Evolutionary conservation across 2,113 vertebrate genomes (phyloP).

Genomic region (Odontesthes bonariensis): DNA sequence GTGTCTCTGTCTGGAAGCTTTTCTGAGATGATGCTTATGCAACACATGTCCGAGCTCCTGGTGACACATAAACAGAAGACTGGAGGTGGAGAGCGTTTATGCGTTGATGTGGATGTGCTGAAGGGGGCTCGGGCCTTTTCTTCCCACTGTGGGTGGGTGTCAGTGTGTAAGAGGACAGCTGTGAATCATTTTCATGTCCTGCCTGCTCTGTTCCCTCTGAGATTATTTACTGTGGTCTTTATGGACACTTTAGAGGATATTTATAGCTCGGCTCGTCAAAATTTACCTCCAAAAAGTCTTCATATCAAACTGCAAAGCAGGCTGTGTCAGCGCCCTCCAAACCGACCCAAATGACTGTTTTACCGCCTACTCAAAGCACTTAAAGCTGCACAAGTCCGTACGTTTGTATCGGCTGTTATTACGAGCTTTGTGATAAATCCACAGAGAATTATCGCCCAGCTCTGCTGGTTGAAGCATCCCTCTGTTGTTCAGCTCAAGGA

Average conservation of each 20-base stretch:
- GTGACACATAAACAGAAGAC: conserved; percentile 18
- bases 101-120: conserved; percentile 15
- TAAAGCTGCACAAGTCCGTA: neutral
- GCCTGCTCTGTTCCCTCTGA: neutral
- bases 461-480: neutral
- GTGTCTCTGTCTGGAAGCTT: conserved; percentile 26
- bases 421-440: neutral
- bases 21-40: conserved; percentile 24
- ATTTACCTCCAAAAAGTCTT: no score
- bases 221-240: no score
- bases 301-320: no score
- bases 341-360: neutral
- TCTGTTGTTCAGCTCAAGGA: neutral
- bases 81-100: conserved; percentile 34
- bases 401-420: neutral
- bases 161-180: conserved; percentile 16
- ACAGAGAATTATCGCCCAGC: neutral
- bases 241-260: no score
- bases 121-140: neutral
- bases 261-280: no score
- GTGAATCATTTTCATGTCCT: conserved; percentile 26
- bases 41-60: conserved; percentile 21
- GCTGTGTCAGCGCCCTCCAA: neutral
- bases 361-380: neutral
- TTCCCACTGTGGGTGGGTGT: conserved; percentile 16